These are phyloP conservation scores for Pitangus sulphuratus DNA, from an alignment of 2,797 vertebrate genomes.

Conservation along the genomic window DNA sequence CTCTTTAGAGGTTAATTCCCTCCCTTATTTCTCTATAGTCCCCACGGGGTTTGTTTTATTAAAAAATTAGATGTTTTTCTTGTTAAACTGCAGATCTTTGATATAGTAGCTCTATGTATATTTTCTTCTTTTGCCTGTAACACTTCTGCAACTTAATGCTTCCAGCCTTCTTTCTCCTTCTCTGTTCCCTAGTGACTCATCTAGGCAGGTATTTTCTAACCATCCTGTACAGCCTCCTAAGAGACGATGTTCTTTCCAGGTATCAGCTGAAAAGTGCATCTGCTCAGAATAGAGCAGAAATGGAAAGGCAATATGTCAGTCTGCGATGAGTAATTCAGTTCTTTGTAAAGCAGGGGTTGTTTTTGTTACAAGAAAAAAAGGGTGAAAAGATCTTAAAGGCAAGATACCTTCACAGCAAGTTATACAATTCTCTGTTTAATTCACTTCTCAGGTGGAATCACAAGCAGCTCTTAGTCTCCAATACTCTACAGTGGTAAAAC, in stretches of 20 bases:
- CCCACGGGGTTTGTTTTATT: background rate
- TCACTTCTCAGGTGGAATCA: background rate
- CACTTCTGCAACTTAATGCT: background rate
- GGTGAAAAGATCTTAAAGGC: background rate
- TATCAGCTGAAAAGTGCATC: slow-evolving; percentile 46
- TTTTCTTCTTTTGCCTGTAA: background rate
- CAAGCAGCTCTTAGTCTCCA: background rate
- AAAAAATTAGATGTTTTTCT: background rate
- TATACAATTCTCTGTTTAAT: background rate
- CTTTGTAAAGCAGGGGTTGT: background rate
- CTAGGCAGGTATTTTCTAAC: slow-evolving; percentile 58
- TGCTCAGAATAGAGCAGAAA: slow-evolving; percentile 51
- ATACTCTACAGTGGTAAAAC: background rate
- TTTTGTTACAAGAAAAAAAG: slow-evolving; percentile 6
- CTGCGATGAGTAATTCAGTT: slow-evolving; percentile 23
- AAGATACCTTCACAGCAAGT: background rate
- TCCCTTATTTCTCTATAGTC: background rate
- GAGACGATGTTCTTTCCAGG: slow-evolving; percentile 37
- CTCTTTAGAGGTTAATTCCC: background rate
- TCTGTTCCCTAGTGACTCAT: slow-evolving; percentile 30
- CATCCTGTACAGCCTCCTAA: slow-evolving; percentile 11
- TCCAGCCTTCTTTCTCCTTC: background rate
- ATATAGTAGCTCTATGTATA: background rate
- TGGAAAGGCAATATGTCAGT: slow-evolving; percentile 27
- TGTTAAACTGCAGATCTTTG: background rate